phyloP scores from a whole-genome alignment of 1,140 invertebrate genomes.

The Daktulosphaira vitifoliae region DNA sequence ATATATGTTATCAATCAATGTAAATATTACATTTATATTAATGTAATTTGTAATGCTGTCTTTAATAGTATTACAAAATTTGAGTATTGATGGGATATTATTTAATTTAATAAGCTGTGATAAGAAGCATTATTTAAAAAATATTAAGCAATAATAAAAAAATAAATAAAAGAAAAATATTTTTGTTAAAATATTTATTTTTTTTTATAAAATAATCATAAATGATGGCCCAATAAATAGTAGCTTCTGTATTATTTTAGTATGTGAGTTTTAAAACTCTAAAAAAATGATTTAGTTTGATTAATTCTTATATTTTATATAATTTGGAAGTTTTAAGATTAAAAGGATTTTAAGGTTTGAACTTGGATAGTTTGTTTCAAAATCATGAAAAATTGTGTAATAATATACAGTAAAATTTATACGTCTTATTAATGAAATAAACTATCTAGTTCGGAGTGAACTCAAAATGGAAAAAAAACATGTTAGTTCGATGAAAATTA shows the following conservation, averaged over 20 bases:
- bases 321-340: no score
- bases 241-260: not conserved
- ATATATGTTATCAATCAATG: no score
- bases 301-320: no score
- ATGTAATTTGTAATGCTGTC: no score
- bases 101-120: not conserved
- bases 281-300: no score
- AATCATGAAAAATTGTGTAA: no score
- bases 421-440: not conserved
- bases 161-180: not conserved
- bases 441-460: constrained; percentile 24
- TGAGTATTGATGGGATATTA: no score
- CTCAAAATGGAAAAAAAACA: constrained; percentile 27
- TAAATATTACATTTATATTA: no score
- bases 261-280: no score
- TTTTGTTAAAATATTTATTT: no score
- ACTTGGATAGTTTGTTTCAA: constrained; percentile 12
- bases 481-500: constrained; percentile 36
- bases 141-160: not conserved
- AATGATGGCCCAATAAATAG: constrained; percentile 34
- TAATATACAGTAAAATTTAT: no score
- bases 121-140: constrained; percentile 20
- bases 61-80: no score
- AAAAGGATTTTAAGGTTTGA: constrained; percentile 9
- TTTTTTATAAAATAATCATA: constrained; percentile 4